A percentile compares a stretch with the other conserved stretches of the same genome.
phyloP scores from a whole-genome alignment of 2,888 invertebrate species.

The Drosophila subsilvestris region DNA sequence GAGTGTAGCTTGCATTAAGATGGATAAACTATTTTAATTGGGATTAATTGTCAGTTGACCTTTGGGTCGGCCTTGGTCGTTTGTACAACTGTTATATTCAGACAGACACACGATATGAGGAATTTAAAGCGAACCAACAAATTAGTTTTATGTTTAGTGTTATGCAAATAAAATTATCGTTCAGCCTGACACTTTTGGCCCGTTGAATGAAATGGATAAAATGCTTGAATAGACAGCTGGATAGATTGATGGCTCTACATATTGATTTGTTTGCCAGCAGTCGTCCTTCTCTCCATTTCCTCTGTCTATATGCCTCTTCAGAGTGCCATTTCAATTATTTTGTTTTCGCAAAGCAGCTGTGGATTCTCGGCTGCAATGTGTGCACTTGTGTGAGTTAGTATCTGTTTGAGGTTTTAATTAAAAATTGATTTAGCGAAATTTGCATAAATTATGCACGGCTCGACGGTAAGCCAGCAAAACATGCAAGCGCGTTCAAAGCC shows the following conservation, averaged over 20 bases:
- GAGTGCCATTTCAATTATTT: slow-evolving; percentile 32
- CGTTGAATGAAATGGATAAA: slow-evolving; percentile 33
- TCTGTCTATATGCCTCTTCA: slow-evolving; percentile 16
- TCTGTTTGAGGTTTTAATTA: slow-evolving; percentile 66
- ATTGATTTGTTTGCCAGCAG: slow-evolving; percentile 66
- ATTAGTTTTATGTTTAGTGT: slow-evolving; percentile 58
- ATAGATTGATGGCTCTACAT: slow-evolving; percentile 48
- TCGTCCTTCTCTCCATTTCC: slow-evolving; percentile 7
- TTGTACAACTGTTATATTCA: slow-evolving; percentile 3
- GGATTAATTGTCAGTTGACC: slow-evolving; percentile 32
- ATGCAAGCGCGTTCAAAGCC: slow-evolving; percentile 26
- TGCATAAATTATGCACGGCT: slow-evolving; percentile 76
- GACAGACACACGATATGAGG: background rate
- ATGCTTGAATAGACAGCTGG: slow-evolving; percentile 38
- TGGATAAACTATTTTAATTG: slow-evolving; percentile 28
- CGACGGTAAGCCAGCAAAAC: slow-evolving; percentile 59
- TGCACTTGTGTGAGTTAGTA: slow-evolving; percentile 15
- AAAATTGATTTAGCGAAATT: slow-evolving; percentile 75
- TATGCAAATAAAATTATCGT: slow-evolving; percentile 70
- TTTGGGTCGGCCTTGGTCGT: slow-evolving; percentile 5
- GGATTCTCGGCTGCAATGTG: slow-evolving; percentile 3
- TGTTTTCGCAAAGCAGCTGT: slow-evolving; percentile 37
- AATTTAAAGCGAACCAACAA: slow-evolving; percentile 40
- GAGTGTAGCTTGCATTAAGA: slow-evolving; percentile 15
- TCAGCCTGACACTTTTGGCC: slow-evolving; percentile 41